A percentile compares a stretch with the other conserved stretches of the same genome.
These are phyloP conservation scores for Heteromurus nitidus DNA, from an alignment of 2,888 invertebrate genomes.

Conservation along the genomic window DNA sequence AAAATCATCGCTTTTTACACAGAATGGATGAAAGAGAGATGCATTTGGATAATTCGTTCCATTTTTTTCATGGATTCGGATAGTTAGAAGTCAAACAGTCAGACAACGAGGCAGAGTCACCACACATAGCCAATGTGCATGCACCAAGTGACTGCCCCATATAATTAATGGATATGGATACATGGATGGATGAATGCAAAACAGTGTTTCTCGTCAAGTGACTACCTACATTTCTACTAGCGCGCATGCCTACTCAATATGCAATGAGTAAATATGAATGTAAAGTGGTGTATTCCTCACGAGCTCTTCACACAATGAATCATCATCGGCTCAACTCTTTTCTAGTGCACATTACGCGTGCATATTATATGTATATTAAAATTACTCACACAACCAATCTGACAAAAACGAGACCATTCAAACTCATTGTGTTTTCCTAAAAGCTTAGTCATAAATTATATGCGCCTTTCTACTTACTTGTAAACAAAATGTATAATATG, in stretches of 20 bases:
- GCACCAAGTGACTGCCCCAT: too few species aligned
- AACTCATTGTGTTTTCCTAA: conserved; percentile 22
- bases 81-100: conserved; percentile 26
- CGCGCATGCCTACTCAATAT: background rate
- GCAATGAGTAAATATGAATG: background rate
- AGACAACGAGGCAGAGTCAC: background rate
- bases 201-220: conserved; percentile 16
- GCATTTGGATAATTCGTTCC: conserved; percentile 29
- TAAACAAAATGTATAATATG: background rate
- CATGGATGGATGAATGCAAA: conserved; percentile 36
- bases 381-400: conserved; percentile 5
- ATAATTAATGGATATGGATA: conserved; percentile 4
- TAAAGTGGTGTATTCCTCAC: too few species aligned
- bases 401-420: conserved; percentile 24
- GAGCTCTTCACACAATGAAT: too few species aligned
- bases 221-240: too few species aligned
- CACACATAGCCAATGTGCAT: background rate
- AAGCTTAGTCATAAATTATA: conserved; percentile 5
- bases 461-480: background rate
- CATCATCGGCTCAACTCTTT: conserved; percentile 7
- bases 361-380: conserved; percentile 20
- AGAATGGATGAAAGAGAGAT: conserved; percentile 17
- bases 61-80: conserved; percentile 28
- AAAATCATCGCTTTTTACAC: background rate
- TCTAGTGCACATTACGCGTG: background rate